Conservation (phyloP, 1,140 invertebrate species). For the Drosophila pectinifera region DNA sequence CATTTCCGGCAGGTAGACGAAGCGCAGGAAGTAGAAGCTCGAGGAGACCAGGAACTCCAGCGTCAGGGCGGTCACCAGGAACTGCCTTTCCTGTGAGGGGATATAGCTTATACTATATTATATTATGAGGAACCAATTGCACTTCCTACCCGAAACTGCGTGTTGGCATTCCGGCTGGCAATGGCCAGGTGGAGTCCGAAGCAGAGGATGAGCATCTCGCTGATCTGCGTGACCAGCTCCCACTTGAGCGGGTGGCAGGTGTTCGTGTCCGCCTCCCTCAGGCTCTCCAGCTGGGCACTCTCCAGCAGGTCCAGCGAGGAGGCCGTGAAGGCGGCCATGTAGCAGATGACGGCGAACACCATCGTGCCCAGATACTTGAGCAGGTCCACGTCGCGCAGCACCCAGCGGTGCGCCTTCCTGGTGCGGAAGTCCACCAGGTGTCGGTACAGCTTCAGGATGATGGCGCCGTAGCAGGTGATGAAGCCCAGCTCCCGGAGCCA, state of each 20-base stretch:
- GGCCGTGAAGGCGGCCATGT: slow-evolving; percentile 94
- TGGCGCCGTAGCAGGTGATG: slow-evolving; percentile 95
- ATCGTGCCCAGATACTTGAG: slow-evolving; percentile 91
- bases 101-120: not conserved
- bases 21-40: slow-evolving; percentile 89
- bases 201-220: slow-evolving; percentile 92
- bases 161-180: slow-evolving; percentile 92
- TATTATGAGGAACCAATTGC: no score
- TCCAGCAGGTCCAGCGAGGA: slow-evolving; percentile 87
- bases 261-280: slow-evolving; percentile 86
- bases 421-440: slow-evolving; percentile 92
- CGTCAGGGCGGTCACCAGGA: slow-evolving; percentile 91
- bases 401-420: slow-evolving; percentile 95
- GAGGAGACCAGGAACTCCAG: slow-evolving; percentile 91
- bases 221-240: slow-evolving; percentile 95
- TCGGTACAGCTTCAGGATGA: slow-evolving; percentile 95
- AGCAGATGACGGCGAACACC: slow-evolving; percentile 91
- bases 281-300: slow-evolving; percentile 83
- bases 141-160: slow-evolving; percentile 91
- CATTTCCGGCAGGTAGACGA: slow-evolving; percentile 87
- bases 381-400: slow-evolving; percentile 93
- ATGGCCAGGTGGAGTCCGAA: slow-evolving; percentile 94
- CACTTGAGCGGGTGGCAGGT: slow-evolving; percentile 93
- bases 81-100: slow-evolving; percentile 89
- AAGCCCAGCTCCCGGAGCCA: slow-evolving; percentile 96